Evolutionary conservation across 2,797 vertebrate species (phyloP).

Genomic region (Sus cebifrons): DNA sequence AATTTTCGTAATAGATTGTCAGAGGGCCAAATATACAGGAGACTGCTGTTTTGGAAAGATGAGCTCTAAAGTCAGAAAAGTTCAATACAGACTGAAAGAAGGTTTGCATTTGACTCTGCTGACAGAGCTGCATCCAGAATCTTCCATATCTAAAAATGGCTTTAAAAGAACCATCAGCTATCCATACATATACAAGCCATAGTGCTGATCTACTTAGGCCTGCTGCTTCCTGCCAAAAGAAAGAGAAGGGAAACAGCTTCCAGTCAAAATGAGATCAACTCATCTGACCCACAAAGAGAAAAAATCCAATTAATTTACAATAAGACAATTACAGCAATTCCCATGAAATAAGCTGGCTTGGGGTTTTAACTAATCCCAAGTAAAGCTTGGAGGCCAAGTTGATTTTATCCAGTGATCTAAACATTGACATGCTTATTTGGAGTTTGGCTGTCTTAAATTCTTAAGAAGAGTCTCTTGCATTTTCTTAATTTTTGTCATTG

Average conservation of each 20-base stretch:
- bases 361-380: slow-evolving; percentile 59
- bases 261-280: slow-evolving; percentile 81
- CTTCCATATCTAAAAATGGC: neutral
- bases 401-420: slow-evolving; percentile 55
- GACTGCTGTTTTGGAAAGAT: slow-evolving; percentile 4
- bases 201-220: slow-evolving; percentile 40
- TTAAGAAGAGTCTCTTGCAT: neutral
- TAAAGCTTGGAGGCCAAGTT: slow-evolving; percentile 20
- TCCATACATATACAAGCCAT: neutral
- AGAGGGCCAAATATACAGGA: neutral
- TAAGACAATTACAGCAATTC: slow-evolving; percentile 80
- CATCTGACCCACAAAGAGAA: slow-evolving; percentile 75
- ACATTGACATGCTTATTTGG: slow-evolving; percentile 22
- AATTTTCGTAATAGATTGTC: slow-evolving; percentile 60
- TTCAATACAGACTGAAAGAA: neutral
- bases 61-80: neutral
- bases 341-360: slow-evolving; percentile 55
- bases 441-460: slow-evolving; percentile 48
- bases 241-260: slow-evolving; percentile 55
- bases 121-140: slow-evolving; percentile 14
- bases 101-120: slow-evolving; percentile 22
- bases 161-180: slow-evolving; percentile 14
- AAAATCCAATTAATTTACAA: slow-evolving; percentile 82
- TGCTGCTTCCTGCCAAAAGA: slow-evolving; percentile 60
- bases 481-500: slow-evolving; percentile 54